Conservation (phyloP, 92 coral and sea anemone genomes). For the Heteractis magnifica region DNA sequence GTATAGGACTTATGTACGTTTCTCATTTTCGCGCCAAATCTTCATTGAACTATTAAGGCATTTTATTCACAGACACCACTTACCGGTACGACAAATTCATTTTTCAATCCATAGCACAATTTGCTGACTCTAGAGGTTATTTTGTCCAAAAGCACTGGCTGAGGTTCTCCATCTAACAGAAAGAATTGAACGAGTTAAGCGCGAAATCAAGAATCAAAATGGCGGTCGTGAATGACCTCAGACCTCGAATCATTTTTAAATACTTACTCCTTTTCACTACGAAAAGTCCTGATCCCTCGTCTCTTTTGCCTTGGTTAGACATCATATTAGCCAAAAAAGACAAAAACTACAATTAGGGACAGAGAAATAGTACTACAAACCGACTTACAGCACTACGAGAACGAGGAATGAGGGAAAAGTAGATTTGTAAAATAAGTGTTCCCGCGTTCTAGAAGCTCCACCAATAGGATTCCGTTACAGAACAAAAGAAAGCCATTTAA, state of each 20-base stretch:
- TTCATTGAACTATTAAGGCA: background rate
- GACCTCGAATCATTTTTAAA: background rate
- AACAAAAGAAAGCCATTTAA: constrained; percentile 32
- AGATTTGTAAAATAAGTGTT: constrained; percentile 30
- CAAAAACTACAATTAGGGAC: constrained; percentile 1
- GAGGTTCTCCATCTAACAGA: constrained; percentile 69
- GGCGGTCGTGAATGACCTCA: constrained; percentile 53
- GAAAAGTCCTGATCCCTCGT: constrained; percentile 38
- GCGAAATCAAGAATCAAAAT: constrained; percentile 42
- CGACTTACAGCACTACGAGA: background rate
- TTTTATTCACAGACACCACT: constrained; percentile 15
- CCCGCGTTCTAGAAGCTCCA: constrained; percentile 21
- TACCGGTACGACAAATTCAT: constrained; percentile 90
- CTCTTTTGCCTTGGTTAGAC: constrained; percentile 51
- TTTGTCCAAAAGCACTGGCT: constrained; percentile 80
- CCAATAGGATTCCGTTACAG: constrained; percentile 20
- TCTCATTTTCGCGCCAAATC: constrained; percentile 34
- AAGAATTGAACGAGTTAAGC: background rate
- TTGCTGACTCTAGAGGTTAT: constrained; percentile 86
- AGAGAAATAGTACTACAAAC: background rate
- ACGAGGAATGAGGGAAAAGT: background rate
- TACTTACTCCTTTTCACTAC: constrained; percentile 76
- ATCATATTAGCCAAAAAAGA: constrained; percentile 20
- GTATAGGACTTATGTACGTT: background rate
- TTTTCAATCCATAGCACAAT: constrained; percentile 79